Conservation (phyloP, 2,888 invertebrate species). For the Chloroclysta siterata region DNA sequence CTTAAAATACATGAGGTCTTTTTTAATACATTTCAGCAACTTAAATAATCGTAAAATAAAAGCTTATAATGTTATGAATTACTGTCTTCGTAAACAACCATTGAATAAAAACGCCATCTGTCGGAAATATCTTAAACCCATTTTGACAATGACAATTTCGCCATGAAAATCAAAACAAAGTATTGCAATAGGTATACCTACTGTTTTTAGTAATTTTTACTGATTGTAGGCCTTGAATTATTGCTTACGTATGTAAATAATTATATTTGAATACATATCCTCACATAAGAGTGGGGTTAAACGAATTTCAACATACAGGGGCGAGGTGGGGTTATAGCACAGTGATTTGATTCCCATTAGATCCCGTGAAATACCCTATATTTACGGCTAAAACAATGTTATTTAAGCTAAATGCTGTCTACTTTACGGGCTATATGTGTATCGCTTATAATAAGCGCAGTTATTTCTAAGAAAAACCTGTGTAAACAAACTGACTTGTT, state of each 20-base stretch:
- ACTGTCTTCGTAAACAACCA: constrained; percentile 48
- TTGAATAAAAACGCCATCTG: constrained; percentile 46
- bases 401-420: constrained; percentile 53
- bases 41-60: no score
- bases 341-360: constrained; percentile 37
- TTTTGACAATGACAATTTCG: constrained; percentile 50
- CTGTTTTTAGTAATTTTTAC: constrained; percentile 45
- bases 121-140: constrained; percentile 36
- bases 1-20: no score
- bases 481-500: constrained; percentile 57
- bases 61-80: neutral
- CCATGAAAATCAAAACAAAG: constrained; percentile 48
- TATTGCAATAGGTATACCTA: constrained; percentile 40
- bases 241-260: constrained; percentile 8
- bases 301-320: constrained; percentile 32
- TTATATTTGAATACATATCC: constrained; percentile 7
- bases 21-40: no score
- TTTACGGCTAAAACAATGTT: constrained; percentile 41
- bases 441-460: constrained; percentile 45
- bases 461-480: constrained; percentile 43
- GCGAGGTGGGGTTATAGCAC: constrained; percentile 44
- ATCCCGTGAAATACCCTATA: constrained; percentile 28
- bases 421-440: constrained; percentile 44
- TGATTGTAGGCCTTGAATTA: constrained; percentile 14
- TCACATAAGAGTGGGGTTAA: constrained; percentile 16